Base-by-base conservation (phyloP, 2,797 vertebrate genomes). In the Helicolenus hilgendorfi region DNA sequence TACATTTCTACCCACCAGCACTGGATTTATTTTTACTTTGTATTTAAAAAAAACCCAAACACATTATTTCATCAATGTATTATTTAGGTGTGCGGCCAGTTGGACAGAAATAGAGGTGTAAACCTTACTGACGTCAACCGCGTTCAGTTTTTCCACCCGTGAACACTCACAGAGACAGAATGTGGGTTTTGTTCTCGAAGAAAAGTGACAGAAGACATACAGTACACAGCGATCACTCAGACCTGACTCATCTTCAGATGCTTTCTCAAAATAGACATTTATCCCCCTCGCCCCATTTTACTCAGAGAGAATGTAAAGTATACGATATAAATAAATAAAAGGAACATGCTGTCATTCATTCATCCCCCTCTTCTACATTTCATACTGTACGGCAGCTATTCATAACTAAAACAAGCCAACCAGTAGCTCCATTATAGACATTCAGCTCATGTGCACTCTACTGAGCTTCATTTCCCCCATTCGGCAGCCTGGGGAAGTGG, bases 221-320 rank as follows among this genome's bases (percentile, higher is more conserved):
- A 81, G 71, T 84, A 79, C 72, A 76, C 69, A 79, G 41, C 55
- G 64, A 86, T 90, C 63, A 59, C 72, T 89, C 7, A 87, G 53
- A 77, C 31, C 67, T 95, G 93, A 95, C 70, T 94, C 92, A 94
- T 87, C 77, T 56, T 83, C 31, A 72, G 85, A 87, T 56, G 67
- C 29, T 72, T 59, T 55, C 41, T 88, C 36, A 87, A 85, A 89
- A 82, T 69, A 88, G 76, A 73, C 31, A 75, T 70, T 81, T 76
- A 29, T 26, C 56, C 65, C 27, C 53, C 24, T 9, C 5, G 3
- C n/a, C 38, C 3, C 20, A n/a, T 15, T 20, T 88, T 75, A 70
- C 29, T 68, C 69, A 63, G 20, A 63, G 27, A 74, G 4, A 45
- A 89, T 79, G 26, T 67, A 84, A 70, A 80, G 36, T 26, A 67